These are phyloP conservation scores for Salvelinus sp. DNA, from an alignment of 2,113 vertebrate species.

Conservation along the genomic window DNA sequence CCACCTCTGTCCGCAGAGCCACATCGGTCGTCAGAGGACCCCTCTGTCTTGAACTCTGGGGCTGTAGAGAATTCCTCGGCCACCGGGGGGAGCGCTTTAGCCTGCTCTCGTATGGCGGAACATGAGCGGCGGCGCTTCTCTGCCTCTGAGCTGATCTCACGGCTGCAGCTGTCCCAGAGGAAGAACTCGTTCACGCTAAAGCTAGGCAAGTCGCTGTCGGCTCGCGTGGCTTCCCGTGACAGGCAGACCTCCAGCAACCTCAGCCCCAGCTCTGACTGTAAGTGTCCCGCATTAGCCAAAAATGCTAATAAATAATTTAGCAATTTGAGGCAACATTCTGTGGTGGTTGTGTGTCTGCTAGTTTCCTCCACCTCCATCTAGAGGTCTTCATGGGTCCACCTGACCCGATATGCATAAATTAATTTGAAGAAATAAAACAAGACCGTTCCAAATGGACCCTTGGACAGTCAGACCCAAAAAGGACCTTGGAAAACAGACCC, in stretches of 20 bases:
- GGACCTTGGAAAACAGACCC: too few relatives aligned
- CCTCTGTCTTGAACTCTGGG: constrained; percentile 27
- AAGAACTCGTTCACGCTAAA: constrained; percentile 82
- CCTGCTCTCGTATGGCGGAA: constrained; percentile 58
- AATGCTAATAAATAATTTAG: too few relatives aligned
- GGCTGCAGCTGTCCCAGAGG: constrained; percentile 83
- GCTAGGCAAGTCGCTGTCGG: constrained; percentile 81
- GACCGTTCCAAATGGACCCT: too few relatives aligned
- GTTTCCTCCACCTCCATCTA: too few relatives aligned
- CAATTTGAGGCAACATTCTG: too few relatives aligned
- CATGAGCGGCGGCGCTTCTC: constrained; percentile 87
- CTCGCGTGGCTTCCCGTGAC: constrained; percentile 72
- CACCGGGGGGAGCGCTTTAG: constrained; percentile 28
- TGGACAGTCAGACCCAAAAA: too few relatives aligned
- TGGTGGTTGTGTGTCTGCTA: too few relatives aligned
- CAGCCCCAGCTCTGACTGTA: constrained; percentile 67
- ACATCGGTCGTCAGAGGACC: constrained; percentile 60
- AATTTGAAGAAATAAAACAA: too few relatives aligned
- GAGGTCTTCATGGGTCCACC: too few relatives aligned
- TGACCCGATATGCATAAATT: too few relatives aligned
- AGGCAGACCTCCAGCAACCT: constrained; percentile 59
- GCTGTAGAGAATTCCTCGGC: constrained; percentile 27
- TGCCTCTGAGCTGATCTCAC: constrained; percentile 84
- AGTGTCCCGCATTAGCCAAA: constrained; percentile 42
- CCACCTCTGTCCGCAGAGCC: constrained; percentile 53